These are phyloP conservation scores for Micromesistius poutassou DNA, from an alignment of 2,797 vertebrate genomes.

Conservation along the genomic window DNA sequence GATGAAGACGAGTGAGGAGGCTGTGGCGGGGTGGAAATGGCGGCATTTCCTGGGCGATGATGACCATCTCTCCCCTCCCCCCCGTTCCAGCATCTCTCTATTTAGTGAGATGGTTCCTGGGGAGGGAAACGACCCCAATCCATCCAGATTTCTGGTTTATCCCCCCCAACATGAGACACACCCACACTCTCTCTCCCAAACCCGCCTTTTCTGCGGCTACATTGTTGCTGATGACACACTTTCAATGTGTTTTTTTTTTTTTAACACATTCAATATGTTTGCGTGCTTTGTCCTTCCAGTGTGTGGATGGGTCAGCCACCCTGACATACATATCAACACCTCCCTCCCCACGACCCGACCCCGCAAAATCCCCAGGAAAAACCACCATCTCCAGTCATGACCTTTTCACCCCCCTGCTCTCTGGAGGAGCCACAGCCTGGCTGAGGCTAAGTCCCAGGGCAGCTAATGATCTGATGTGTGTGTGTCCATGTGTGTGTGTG, in stretches of 20 bases:
- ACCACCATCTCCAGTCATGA: conserved; percentile 10
- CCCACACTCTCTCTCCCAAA: neutral
- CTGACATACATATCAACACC: neutral
- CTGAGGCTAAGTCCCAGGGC: conserved; percentile 33
- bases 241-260: neutral
- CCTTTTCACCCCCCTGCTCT: conserved; percentile 46
- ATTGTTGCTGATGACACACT: neutral
- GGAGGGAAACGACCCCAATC: neutral
- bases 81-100: neutral
- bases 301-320: neutral
- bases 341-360: neutral
- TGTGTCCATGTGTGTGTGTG: conserved; percentile 32
- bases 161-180: neutral
- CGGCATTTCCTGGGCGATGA: conserved; percentile 39
- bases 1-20: conserved; percentile 28
- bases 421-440: conserved; percentile 16
- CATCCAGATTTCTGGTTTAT: neutral
- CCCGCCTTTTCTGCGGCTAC: too few species aligned
- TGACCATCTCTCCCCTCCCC: conserved; percentile 26
- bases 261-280: neutral
- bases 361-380: neutral
- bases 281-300: neutral
- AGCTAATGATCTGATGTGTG: conserved; percentile 44
- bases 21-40: conserved; percentile 30
- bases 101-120: neutral